A percentile compares a stretch with the other conserved stretches of the same genome.
Evolutionary conservation across 2,113 vertebrate species (phyloP).

Genomic region (Grammomys surdaster): DNA sequence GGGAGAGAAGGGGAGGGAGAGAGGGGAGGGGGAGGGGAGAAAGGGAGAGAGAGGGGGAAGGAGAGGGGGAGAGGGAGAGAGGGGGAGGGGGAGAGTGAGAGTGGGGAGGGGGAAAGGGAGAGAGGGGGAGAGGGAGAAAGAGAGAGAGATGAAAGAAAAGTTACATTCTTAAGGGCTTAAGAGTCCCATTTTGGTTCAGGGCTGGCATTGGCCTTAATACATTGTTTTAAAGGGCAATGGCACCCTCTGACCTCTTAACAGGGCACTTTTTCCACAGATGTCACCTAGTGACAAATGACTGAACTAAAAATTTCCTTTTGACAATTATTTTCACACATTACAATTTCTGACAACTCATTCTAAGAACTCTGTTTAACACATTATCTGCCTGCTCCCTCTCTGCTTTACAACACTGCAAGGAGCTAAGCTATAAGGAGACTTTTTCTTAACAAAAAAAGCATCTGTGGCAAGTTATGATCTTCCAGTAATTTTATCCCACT

Average conservation of each 20-base stretch:
- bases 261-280: not conserved
- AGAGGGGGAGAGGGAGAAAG: no score
- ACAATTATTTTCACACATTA: conserved; percentile 32
- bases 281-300: not conserved
- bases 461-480: not conserved
- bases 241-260: not conserved
- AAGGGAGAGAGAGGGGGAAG: no score
- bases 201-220: not conserved
- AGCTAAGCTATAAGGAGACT: not conserved
- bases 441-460: not conserved
- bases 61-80: no score
- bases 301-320: not conserved
- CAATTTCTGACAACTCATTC: not conserved
- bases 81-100: no score
- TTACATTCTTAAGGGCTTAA: not conserved
- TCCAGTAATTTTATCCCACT: conserved; percentile 2
- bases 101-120: no score
- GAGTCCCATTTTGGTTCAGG: not conserved
- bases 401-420: conserved; percentile 14
- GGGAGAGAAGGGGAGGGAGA: no score
- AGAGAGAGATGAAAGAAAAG: no score
- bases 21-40: no score
- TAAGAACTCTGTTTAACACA: not conserved
- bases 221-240: not conserved
- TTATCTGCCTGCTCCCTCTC: not conserved